Evolutionary conservation across 2,888 invertebrate genomes (phyloP).

Genomic region (Melieria omissa): DNA sequence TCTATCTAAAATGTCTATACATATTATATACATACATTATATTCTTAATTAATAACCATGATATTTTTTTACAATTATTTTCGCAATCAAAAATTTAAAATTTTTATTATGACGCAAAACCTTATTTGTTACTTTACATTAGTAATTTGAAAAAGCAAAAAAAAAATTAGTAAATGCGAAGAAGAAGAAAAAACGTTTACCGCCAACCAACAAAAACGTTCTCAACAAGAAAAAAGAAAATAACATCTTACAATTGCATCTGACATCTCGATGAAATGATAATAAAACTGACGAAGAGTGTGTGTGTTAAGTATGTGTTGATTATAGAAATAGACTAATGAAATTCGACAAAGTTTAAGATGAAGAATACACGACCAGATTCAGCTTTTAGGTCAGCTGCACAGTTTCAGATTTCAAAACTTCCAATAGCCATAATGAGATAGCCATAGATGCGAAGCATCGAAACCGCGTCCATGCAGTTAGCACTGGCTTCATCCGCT

Average conservation of each 20-base stretch:
- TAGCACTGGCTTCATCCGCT: no score
- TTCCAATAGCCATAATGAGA: no score
- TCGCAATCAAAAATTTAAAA: not conserved
- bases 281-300: slow-evolving; percentile 64
- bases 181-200: slow-evolving; percentile 35
- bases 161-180: slow-evolving; percentile 22
- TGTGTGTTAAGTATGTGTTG: slow-evolving; percentile 57
- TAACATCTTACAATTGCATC: no score
- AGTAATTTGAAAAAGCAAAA: slow-evolving; percentile 16
- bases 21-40: no score
- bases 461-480: no score
- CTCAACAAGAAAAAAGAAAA: not conserved
- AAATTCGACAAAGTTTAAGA: slow-evolving; percentile 31
- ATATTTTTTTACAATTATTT: slow-evolving; percentile 17
- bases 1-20: no score
- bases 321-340: slow-evolving; percentile 44
- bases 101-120: slow-evolving; percentile 22
- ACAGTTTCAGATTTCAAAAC: no score
- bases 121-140: slow-evolving; percentile 7
- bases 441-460: no score
- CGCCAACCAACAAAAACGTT: slow-evolving; percentile 7
- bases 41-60: not conserved
- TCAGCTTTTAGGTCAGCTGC: no score
- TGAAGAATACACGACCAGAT: no score
- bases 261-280: not conserved